Percentiles rank a stretch among this genome's conserved stretches.
Conservation (phyloP, 2,113 vertebrate genomes). For the Otocyon megalotis region DNA sequence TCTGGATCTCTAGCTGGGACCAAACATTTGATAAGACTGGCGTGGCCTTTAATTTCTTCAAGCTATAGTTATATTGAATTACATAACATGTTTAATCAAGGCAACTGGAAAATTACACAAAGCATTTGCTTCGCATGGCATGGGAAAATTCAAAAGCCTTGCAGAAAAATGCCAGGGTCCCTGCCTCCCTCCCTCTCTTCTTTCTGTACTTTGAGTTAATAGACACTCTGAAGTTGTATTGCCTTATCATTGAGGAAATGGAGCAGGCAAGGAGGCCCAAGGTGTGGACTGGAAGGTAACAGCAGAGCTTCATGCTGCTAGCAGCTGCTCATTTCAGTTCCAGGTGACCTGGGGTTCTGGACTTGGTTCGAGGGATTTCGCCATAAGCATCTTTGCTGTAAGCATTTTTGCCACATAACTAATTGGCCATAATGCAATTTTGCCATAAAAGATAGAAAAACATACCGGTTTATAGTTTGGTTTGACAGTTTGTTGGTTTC, state of each 20-base stretch:
- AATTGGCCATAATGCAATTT: not conserved
- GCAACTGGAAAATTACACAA: slow-evolving; percentile 86
- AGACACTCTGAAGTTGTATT: not conserved
- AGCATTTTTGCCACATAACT: not conserved
- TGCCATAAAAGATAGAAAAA: not conserved
- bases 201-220: not conserved
- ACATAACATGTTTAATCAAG: slow-evolving; percentile 80
- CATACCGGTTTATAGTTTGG: not conserved
- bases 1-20: slow-evolving; percentile 29
- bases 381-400: not conserved
- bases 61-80: slow-evolving; percentile 77
- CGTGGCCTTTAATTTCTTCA: slow-evolving; percentile 78
- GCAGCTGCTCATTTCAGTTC: not conserved
- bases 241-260: not conserved
- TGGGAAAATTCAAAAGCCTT: slow-evolving; percentile 67
- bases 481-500: not conserved
- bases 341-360: not conserved
- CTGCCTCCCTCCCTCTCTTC: fast-evolving
- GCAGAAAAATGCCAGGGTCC: not conserved
- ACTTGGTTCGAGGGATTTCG: not conserved
- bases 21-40: slow-evolving; percentile 62
- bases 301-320: not conserved
- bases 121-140: slow-evolving; percentile 76
- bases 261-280: not conserved
- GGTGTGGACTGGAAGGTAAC: not conserved